Base-by-base conservation (phyloP, 92 coral and sea anemone species). In the Epizoanthus illoricatus region DNA sequence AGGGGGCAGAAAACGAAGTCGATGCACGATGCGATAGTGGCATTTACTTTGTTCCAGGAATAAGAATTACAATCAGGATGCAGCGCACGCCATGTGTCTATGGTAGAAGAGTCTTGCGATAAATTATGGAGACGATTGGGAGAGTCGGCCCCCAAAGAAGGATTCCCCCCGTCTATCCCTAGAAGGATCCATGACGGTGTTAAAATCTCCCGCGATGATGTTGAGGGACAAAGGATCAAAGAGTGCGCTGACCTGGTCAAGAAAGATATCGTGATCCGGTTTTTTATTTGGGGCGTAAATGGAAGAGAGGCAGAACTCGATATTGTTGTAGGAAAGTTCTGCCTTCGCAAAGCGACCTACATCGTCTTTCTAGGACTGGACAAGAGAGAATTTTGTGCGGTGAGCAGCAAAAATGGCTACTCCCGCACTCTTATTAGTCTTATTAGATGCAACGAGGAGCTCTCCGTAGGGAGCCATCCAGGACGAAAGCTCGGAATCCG, bases 191-290 rank as follows among this genome's bases (percentile, higher is more conserved):
- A 87, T 70, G 0, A 90, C 97, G 2, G 93, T 40, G 36, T 90
- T 90, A 39, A 90, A 90, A 39, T 92, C 91, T 0, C 94, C 90
- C 0, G 85, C 79, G 2, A 88, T 91, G 9, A 55, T 4, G 7
- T 86, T 13, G 0, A 74, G 69, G 55, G 78, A 84, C 6, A 83
- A 7, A 11, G 2, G 62, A 40, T n/a, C n/a, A n/a, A n/a, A n/a
- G n/a, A n/a, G n/a, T n/a, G n/a, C n/a, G n/a, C n/a, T n/a, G 0
- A 73, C 42, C 13, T 61, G n/a, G n/a, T 71, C 85, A 40, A 62
- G 81, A 78, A 87, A 69, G 20, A 85, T 85, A 6, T 10, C n/a
- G 5, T 72, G 45, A 2, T 42, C 45, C 2, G 45, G 45, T 2
- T 42, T 42, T 2, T 5, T 2, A 42, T 42, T 42, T 2, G 91